Conservation (phyloP, 2,113 vertebrate genomes). For the Pipra filicauda region DNA sequence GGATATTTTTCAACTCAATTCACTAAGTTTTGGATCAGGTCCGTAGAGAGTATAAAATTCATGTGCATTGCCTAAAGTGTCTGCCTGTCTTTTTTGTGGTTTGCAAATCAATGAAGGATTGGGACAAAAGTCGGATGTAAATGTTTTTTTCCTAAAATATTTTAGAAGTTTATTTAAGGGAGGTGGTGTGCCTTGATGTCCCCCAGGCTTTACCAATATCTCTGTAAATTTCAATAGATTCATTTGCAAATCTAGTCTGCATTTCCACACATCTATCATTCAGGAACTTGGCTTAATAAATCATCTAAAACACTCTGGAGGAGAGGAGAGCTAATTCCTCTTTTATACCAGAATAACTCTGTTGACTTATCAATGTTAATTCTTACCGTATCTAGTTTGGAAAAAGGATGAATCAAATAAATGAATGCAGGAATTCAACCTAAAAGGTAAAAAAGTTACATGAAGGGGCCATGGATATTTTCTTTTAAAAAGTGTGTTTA, state of each 20-base stretch:
- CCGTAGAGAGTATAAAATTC: neutral
- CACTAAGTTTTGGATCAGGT: neutral
- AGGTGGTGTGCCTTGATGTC: neutral
- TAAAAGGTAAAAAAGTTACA: neutral
- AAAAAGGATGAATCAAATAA: neutral
- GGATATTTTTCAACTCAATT: neutral
- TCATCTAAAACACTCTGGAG: neutral
- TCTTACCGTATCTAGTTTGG: neutral
- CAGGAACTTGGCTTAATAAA: neutral
- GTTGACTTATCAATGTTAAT: neutral
- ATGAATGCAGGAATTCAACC: neutral
- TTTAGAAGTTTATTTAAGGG: neutral
- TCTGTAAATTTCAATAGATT: neutral
- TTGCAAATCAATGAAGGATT: neutral
- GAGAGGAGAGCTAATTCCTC: neutral
- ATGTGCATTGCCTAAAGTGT: neutral
- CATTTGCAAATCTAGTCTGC: neutral
- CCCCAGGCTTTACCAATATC: neutral
- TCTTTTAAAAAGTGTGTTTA: neutral
- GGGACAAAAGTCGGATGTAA: neutral
- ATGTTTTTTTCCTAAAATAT: neutral
- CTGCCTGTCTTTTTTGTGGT: neutral
- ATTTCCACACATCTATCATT: neutral
- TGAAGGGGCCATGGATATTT: neutral
- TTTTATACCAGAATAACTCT: neutral